These are phyloP conservation scores for Schizothorax lantsangensis DNA, from an alignment of 2,797 vertebrate genomes.

Conservation along the genomic window DNA sequence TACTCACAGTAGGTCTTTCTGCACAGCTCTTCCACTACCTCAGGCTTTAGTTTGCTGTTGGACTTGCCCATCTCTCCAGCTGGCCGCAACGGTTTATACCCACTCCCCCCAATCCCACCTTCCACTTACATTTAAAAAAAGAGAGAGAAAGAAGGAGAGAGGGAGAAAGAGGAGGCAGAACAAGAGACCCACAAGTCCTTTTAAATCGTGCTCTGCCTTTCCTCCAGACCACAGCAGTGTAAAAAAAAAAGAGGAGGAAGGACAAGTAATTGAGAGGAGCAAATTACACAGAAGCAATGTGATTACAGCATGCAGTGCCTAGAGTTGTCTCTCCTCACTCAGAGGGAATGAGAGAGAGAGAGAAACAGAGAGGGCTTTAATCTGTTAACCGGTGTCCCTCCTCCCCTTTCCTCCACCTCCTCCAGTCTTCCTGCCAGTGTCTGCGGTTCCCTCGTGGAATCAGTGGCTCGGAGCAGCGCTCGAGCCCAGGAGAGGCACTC, in stretches of 20 bases:
- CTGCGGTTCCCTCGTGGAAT: constrained; percentile 11
- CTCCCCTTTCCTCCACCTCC: constrained; percentile 24
- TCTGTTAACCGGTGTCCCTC: constrained; percentile 37
- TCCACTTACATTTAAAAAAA: constrained; percentile 49
- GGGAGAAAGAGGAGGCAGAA: background rate
- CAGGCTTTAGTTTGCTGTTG: constrained; percentile 97
- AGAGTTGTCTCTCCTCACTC: constrained; percentile 37
- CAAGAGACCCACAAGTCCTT: constrained; percentile 21
- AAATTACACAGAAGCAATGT: constrained; percentile 39
- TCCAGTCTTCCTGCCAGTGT: constrained; percentile 20
- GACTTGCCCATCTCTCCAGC: constrained; percentile 90
- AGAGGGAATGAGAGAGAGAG: constrained; percentile 23
- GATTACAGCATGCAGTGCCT: constrained; percentile 43
- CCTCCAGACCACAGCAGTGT: constrained; percentile 15
- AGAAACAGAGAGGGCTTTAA: constrained; percentile 30
- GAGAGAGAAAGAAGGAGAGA: background rate
- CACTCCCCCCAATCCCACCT: constrained; percentile 47
- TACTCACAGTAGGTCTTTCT: constrained; percentile 98
- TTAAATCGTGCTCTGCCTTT: constrained; percentile 23
- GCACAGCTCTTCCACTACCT: constrained; percentile 96
- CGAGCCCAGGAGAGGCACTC: background rate
- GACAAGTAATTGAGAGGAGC: constrained; percentile 26
- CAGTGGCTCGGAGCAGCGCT: background rate
- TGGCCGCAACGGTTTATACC: constrained; percentile 18
- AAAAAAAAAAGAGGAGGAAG: background rate